phyloP scores from a whole-genome alignment of 1,140 invertebrate genomes.

The Heliconius eleuchia region DNA sequence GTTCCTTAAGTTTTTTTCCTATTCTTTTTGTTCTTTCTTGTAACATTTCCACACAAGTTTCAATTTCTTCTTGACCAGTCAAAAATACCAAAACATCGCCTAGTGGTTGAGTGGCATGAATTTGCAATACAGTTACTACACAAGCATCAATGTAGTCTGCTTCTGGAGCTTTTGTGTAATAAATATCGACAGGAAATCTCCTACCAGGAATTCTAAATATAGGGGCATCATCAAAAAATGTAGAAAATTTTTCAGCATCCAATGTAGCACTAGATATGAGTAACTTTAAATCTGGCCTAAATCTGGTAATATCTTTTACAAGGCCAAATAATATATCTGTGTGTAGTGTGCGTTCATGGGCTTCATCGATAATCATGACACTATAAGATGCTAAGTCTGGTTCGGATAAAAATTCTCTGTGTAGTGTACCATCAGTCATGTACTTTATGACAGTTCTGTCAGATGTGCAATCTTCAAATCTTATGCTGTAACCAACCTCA shows the following conservation, averaged over 20 bases:
- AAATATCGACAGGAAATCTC: slow-evolving; percentile 96
- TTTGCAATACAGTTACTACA: slow-evolving; percentile 98
- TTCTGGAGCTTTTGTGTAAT: slow-evolving; percentile 99
- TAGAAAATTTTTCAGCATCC: slow-evolving; percentile 98
- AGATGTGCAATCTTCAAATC: slow-evolving; percentile 99
- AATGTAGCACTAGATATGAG: slow-evolving; percentile 98
- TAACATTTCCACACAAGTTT: slow-evolving; percentile 96
- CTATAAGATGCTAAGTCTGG: slow-evolving; percentile 97
- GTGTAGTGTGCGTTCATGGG: slow-evolving; percentile 98
- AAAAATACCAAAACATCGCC: slow-evolving; percentile 99
- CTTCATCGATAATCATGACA: slow-evolving; percentile 99
- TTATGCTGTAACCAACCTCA: slow-evolving; percentile 99
- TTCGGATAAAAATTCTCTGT: slow-evolving; percentile 98
- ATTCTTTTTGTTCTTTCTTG: slow-evolving; percentile 94
- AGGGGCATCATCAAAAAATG: slow-evolving; percentile 99
- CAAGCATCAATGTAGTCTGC: slow-evolving; percentile 99
- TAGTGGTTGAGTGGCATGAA: slow-evolving; percentile 96
- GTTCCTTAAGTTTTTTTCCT: slow-evolving; percentile 95
- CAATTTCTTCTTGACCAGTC: slow-evolving; percentile 98
- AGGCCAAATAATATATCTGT: slow-evolving; percentile 99
- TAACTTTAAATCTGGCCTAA: slow-evolving; percentile 96
- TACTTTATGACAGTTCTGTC: slow-evolving; percentile 99
- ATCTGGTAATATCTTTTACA: slow-evolving; percentile 98
- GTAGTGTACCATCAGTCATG: slow-evolving; percentile 99
- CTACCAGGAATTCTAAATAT: slow-evolving; percentile 98